phyloP scores from a whole-genome alignment of 2,888 invertebrate genomes.

The Maniola hyperantus region DNA sequence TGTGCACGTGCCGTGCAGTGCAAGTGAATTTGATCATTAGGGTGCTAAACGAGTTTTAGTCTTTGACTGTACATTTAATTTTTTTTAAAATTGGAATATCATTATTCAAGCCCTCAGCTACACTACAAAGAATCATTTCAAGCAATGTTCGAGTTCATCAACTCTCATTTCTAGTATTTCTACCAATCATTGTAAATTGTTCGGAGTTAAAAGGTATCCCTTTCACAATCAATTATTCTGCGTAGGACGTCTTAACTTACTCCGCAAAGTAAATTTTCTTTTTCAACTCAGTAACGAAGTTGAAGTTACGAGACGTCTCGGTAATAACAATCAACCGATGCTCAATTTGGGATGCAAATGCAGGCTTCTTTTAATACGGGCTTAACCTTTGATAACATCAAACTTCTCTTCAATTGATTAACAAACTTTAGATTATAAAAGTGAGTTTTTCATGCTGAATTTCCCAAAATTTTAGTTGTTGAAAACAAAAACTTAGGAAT shows the following conservation, averaged over 20 bases:
- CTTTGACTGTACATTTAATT: too few species aligned
- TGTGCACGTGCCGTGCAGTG: too few species aligned
- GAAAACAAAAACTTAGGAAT: background rate
- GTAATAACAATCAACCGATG: constrained; percentile 15
- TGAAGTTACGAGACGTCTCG: background rate
- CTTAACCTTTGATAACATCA: constrained; percentile 5
- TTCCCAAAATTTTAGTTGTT: background rate
- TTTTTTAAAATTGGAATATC: too few species aligned
- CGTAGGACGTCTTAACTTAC: background rate
- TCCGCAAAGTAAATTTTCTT: background rate
- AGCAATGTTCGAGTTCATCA: background rate
- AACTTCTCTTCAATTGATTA: constrained; percentile 2
- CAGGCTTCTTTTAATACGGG: constrained; percentile 9
- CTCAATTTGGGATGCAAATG: constrained; percentile 17
- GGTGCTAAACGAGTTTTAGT: too few species aligned
- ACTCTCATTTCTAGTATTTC: background rate
- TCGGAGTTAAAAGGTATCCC: constrained; percentile 6
- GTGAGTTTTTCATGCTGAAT: background rate
- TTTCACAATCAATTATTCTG: constrained; percentile 8
- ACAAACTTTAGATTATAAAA: background rate
- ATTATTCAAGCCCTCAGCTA: too few species aligned
- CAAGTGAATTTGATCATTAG: too few species aligned
- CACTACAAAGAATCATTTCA: background rate
- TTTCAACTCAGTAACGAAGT: constrained; percentile 10
- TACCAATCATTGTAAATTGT: background rate